These are phyloP conservation scores for Helicoverpa armigera DNA, from an alignment of 1,140 invertebrate genomes.

Conservation along the genomic window DNA sequence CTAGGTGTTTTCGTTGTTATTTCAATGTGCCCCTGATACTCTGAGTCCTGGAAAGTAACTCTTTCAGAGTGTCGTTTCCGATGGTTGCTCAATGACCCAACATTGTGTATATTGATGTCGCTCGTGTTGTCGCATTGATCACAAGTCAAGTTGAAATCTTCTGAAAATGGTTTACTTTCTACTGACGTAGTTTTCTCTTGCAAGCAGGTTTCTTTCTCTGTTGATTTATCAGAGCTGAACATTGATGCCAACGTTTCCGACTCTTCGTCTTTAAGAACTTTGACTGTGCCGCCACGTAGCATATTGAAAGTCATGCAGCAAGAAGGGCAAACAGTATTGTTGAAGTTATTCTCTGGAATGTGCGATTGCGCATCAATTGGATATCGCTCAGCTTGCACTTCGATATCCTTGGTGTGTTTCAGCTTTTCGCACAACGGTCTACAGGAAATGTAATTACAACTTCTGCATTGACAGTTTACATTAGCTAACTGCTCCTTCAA, in stretches of 20 bases:
- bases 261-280: slow-evolving; percentile 73
- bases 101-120: neutral
- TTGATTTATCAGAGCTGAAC: slow-evolving; percentile 63
- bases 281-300: slow-evolving; percentile 53
- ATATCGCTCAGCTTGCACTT: slow-evolving; percentile 29
- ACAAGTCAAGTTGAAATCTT: slow-evolving; percentile 39
- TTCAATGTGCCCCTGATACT: neutral
- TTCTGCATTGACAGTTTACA: slow-evolving; percentile 64
- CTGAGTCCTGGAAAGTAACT: slow-evolving; percentile 55
- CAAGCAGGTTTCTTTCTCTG: slow-evolving; percentile 48
- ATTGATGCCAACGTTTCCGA: slow-evolving; percentile 60
- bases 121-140: slow-evolving; percentile 43
- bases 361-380: neutral
- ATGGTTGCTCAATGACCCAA: neutral
- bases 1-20: neutral
- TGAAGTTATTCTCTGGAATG: neutral
- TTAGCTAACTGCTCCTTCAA: slow-evolving; percentile 69
- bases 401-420: slow-evolving; percentile 28
- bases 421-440: neutral
- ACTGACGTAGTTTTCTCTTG: slow-evolving; percentile 62
- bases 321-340: slow-evolving; percentile 61
- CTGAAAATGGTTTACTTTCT: slow-evolving; percentile 37
- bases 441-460: slow-evolving; percentile 5
- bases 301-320: slow-evolving; percentile 68
- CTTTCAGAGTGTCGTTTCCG: slow-evolving; percentile 47